Evolutionary conservation across 2,113 vertebrate species (phyloP), one percentile per base, ranked within the genome.

Genomic region (Smithornis capensis): DNA sequence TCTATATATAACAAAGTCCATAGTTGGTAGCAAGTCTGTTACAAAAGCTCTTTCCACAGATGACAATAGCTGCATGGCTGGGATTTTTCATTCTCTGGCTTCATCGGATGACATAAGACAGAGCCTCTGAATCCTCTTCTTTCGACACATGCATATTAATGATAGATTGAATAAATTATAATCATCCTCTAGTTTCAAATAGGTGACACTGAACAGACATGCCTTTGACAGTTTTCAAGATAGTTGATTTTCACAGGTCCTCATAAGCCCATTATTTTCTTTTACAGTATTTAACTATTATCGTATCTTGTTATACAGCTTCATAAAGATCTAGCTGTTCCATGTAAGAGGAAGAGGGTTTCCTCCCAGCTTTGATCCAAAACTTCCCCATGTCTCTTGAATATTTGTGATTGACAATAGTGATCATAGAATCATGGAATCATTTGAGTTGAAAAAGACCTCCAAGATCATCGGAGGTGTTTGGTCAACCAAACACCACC

Each of bases 211-310:
- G 12, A 83, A 49, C 7, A 77, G 55, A 83, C 9, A 3, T 87
- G 24, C 14, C n/a, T 60, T 60, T 17, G 37, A 52, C 23, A 60
- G 12, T 1, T 65, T 80, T 69, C 63, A 94, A 50, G 29, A 62
- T 28, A 0, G 0, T 12, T 87, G 37, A 37, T 3, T 71, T 82
- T 59, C 7, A 0, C 4, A 88, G 35, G 18, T 80, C 8, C 19
- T 88, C 15, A 60, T 78, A 91, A 82, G n/a, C 5, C 33, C 4
- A 2, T 53, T 0, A 75, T 24, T 85, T 63, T 19, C 19, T 78
- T 68, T 77, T 40, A 15, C 6, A 35, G 5, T 42, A 35, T 35
- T 79, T 63, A 38, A 75, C 10, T 2, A 2, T 63, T 38, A 47
- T 11, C 7, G 1, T 55, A 15, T 68, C 27, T 53, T n/a, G 4